Percentiles rank a stretch among this genome's conserved stretches.
These are phyloP conservation scores for Oreochromis spilurus DNA, from an alignment of 2,113 vertebrate genomes.

Conservation along the genomic window DNA sequence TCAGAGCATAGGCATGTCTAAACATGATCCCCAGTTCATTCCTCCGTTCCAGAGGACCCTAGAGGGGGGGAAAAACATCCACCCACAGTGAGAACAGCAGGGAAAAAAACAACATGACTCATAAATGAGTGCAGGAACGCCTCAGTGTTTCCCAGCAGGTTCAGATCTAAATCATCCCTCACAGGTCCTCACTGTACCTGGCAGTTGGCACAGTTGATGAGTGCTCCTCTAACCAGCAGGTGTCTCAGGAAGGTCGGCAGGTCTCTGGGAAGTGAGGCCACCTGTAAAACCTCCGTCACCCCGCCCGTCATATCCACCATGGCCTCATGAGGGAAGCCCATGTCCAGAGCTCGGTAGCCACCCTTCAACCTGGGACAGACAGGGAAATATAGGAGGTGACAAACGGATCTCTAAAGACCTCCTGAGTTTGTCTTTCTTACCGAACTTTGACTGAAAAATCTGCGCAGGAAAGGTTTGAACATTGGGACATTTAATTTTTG, in stretches of 20 bases:
- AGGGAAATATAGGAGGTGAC: neutral
- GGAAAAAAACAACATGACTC: neutral
- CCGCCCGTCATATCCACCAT: constrained; percentile 78
- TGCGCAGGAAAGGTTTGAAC: neutral
- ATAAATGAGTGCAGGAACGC: neutral
- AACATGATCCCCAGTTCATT: constrained; percentile 70
- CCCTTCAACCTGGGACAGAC: constrained; percentile 68
- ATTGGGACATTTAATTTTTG: neutral
- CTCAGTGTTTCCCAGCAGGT: neutral
- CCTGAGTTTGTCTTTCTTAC: neutral
- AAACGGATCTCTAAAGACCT: neutral
- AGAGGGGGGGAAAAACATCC: neutral
- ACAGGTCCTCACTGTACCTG: constrained; percentile 27
- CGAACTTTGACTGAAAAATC: neutral
- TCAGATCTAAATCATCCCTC: neutral
- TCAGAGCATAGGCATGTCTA: constrained; percentile 75
- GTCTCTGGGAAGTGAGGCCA: constrained; percentile 29
- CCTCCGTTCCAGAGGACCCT: constrained; percentile 63
- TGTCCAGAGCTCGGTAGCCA: constrained; percentile 71
- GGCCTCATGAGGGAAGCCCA: constrained; percentile 77
- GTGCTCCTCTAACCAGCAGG: constrained; percentile 66
- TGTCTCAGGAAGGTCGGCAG: constrained; percentile 38
- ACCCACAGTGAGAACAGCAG: neutral
- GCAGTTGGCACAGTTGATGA: constrained; percentile 74
- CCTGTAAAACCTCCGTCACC: constrained; percentile 55